These are phyloP conservation scores for Corella eumyota DNA, from an alignment of 23 tunicate genomes.

Conservation along the genomic window DNA sequence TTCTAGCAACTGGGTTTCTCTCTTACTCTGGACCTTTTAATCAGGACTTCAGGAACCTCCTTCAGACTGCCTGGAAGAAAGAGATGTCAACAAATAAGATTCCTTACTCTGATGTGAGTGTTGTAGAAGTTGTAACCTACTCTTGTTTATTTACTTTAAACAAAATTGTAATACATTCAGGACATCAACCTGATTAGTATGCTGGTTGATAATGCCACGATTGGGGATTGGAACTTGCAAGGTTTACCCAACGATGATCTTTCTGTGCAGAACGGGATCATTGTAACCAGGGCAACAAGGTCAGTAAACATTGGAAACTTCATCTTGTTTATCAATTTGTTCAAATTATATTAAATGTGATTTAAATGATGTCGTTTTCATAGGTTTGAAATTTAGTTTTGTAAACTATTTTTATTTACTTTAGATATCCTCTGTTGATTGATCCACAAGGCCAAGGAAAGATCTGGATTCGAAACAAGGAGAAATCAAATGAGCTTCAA, in stretches of 20 bases:
- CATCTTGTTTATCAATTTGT: too few species aligned
- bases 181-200: constrained; percentile 89
- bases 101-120: constrained; percentile 77
- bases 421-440: constrained; percentile 90
- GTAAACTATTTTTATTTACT: too few species aligned
- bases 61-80: constrained; percentile 76
- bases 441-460: constrained; percentile 99
- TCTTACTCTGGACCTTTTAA: constrained; percentile 99
- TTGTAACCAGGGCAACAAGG: constrained; percentile 94
- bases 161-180: constrained; percentile 23
- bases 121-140: background rate
- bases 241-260: constrained; percentile 96
- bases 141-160: background rate
- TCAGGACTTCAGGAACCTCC: constrained; percentile 86
- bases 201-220: constrained; percentile 95
- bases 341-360: too few species aligned
- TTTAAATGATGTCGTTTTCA: too few species aligned
- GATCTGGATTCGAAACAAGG: constrained; percentile 85
- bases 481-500: constrained; percentile 83
- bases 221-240: constrained; percentile 96
- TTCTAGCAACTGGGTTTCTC: constrained; percentile 93
- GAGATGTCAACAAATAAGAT: constrained; percentile 82
- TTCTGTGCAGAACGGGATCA: constrained; percentile 95
- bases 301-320: too few species aligned
- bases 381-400: too few species aligned